phyloP scores from a whole-genome alignment of 2,113 vertebrate species.

The Chamaetylas fuelleborni region DNA sequence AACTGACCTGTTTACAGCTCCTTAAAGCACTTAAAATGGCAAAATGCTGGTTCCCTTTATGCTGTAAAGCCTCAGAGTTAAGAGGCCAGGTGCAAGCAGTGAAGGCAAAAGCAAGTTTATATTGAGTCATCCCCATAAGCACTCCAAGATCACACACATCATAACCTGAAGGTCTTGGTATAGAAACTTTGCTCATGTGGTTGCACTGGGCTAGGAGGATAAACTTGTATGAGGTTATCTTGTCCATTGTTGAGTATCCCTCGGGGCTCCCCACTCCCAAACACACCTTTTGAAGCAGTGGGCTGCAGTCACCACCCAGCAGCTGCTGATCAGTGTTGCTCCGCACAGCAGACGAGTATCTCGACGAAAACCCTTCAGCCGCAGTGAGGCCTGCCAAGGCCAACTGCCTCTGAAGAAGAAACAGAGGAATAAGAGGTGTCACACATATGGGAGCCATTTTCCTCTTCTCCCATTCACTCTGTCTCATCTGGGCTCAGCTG shows the following conservation, averaged over 20 bases:
- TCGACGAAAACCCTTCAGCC: slow-evolving; percentile 76
- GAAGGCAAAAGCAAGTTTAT: background rate
- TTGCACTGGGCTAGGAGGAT: background rate
- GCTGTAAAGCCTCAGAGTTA: background rate
- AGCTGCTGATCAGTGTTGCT: slow-evolving; percentile 85
- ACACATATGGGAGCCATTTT: background rate
- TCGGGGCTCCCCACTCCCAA: rapidly evolving
- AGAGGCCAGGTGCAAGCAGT: background rate
- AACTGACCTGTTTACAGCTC: background rate
- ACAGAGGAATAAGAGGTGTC: background rate
- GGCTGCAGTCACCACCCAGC: slow-evolving; percentile 89
- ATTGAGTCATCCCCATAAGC: background rate
- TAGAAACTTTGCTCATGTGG: background rate
- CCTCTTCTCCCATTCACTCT: background rate
- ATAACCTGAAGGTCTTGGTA: background rate
- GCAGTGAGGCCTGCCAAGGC: slow-evolving; percentile 89
- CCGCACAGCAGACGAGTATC: slow-evolving; percentile 82
- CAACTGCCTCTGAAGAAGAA: slow-evolving; percentile 78
- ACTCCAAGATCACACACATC: background rate
- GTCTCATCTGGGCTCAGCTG: background rate
- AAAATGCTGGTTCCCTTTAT: background rate
- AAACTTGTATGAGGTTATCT: background rate
- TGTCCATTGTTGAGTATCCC: background rate
- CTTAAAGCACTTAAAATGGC: background rate
- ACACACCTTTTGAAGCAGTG: slow-evolving; percentile 87